phyloP scores from a whole-genome alignment of 2,888 invertebrate genomes.

The Xanthorhoe spadicearia region DNA sequence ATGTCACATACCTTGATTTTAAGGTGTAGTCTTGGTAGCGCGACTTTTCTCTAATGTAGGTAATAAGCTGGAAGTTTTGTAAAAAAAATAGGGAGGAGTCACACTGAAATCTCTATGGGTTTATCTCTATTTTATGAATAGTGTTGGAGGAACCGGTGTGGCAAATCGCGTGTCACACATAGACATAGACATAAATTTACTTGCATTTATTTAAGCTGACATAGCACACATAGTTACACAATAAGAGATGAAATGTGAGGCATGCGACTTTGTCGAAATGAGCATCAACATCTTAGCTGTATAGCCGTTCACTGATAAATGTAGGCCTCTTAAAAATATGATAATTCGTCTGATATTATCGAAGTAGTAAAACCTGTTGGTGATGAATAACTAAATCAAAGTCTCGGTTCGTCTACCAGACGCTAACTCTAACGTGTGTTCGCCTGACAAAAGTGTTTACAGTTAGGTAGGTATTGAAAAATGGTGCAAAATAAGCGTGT shows the following conservation, averaged over 20 bases:
- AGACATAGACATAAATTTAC: no score
- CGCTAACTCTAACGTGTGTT: slow-evolving; percentile 19
- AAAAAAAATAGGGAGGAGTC: no score
- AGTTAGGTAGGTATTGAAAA: slow-evolving; percentile 41
- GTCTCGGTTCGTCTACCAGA: background rate
- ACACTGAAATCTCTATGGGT: no score
- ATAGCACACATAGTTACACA: no score
- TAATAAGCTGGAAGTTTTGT: no score
- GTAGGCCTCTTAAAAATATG: background rate
- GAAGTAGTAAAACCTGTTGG: background rate
- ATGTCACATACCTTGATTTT: slow-evolving; percentile 31
- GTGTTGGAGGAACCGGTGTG: no score
- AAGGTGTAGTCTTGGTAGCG: slow-evolving; percentile 9
- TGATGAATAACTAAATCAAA: background rate
- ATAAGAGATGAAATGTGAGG: no score
- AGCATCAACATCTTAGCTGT: background rate
- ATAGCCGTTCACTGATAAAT: background rate
- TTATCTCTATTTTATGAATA: no score
- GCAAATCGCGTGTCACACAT: no score
- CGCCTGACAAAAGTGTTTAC: slow-evolving; percentile 37
- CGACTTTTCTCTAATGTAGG: background rate
- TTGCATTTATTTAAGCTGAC: no score
- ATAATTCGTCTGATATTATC: background rate
- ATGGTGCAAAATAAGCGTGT: slow-evolving; percentile 40
- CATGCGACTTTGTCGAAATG: background rate